phyloP scores from a whole-genome alignment of 2,797 vertebrate species.

The Cyclopterus lumpus region DNA sequence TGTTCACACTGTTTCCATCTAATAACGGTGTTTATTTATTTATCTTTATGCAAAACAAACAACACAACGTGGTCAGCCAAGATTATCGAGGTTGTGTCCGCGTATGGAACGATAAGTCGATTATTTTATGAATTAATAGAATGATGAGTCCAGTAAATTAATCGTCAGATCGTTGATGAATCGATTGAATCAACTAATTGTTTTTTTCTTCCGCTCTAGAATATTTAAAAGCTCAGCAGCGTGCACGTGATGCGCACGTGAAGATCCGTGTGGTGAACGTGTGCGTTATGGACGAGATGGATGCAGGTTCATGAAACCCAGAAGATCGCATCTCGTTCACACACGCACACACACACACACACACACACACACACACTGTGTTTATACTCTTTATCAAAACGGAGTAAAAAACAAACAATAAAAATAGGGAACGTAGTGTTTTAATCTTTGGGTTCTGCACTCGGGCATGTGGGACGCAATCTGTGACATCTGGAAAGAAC shows the following conservation, averaged over 20 bases:
- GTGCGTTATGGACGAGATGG: not conserved
- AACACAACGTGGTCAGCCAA: no score
- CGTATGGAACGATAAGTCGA: no score
- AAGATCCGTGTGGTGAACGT: not conserved
- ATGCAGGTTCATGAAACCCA: constrained; percentile 3
- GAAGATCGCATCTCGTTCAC: constrained; percentile 35
- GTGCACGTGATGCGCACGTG: not conserved
- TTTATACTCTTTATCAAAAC: constrained; percentile 31
- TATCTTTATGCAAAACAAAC: no score
- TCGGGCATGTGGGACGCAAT: constrained; percentile 32
- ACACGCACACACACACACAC: constrained; percentile 2
- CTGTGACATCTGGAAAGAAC: constrained; percentile 11
- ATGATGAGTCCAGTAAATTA: not conserved
- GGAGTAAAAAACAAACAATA: no score
- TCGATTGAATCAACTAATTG: not conserved
- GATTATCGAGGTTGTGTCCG: not conserved
- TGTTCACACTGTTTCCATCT: no score
- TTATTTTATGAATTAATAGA: not conserved
- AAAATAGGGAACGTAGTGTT: constrained; percentile 45
- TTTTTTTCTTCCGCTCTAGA: not conserved
- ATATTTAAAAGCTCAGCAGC: no score
- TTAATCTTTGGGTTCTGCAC: constrained; percentile 51
- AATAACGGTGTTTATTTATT: no score
- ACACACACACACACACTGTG: constrained; percentile 1
- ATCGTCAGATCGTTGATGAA: not conserved